Base-by-base conservation (phyloP, 2,797 vertebrate genomes). In the Tadarida brasiliensis region DNA sequence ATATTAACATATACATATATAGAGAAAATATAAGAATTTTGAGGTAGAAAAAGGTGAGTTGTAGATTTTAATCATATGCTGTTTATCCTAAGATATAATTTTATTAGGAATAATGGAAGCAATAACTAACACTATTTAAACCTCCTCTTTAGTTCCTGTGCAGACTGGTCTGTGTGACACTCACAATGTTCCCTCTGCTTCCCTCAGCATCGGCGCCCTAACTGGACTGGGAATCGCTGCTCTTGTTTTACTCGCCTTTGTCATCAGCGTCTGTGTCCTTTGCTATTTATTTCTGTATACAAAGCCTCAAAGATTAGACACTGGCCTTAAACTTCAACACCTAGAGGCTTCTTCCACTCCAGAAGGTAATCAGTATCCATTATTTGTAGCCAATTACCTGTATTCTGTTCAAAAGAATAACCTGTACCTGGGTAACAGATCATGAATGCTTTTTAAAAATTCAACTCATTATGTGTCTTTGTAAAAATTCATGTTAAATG, bases 231-330 rank as follows among this genome's bases (percentile, higher is more conserved):
- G 98, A 70, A 98, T 98, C 57, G 97, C 98, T 47, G 98, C 98
- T 5, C 97, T 98, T 81, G 97, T 98, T 93, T 97, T 98, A 77
- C 96, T 98, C 71, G 98, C 98, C 33, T 98, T 98, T 95, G 84
- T 98, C 87, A 92, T 98, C 97, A 98, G 97, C 57, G 94, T 98
- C 81, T 98, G 98, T 82, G 97, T 98, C 88, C 98, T 98, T 76
- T 98, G 98, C 92, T 98, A 98, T 90, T 97, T 98, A 86, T 98
- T 98, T 97, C 96, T 98, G 35, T 98, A 97, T 83, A 97, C 98
- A 90, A 98, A 98, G 74, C 98, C 98, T 87, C 98, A 97, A 86
- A 97, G 95, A 92, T 97, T 98, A 96, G 98, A 98, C 91, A 96
- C 92, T 61, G 98, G 98, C 71, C 98, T 98, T 83, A 98, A 98